phyloP scores from a whole-genome alignment of 2,113 vertebrate species.

The Ellobius talpinus region DNA sequence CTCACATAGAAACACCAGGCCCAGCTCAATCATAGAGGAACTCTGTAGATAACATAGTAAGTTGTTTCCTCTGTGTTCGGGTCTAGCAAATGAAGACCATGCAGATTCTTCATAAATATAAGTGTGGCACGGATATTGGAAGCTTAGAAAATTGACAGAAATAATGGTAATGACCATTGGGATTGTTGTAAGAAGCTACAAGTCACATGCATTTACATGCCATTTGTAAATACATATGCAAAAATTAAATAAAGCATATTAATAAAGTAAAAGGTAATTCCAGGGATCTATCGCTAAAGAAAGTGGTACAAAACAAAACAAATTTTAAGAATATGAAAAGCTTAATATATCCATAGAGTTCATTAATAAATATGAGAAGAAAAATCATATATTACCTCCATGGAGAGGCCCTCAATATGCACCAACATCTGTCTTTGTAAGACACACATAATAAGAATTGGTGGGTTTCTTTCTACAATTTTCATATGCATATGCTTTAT shows the following conservation, averaged over 20 bases:
- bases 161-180: not conserved
- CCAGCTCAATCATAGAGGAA: not conserved
- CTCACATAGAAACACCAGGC: not conserved
- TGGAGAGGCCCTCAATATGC: not conserved
- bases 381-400: not conserved
- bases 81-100: constrained; percentile 1
- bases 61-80: not conserved
- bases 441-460: not conserved
- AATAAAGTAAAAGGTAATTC: constrained; percentile 38
- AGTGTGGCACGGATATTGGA: not conserved
- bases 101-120: not conserved
- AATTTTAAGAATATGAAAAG: not conserved
- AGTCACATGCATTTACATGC: not conserved
- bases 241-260: constrained; percentile 22
- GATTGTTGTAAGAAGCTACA: not conserved
- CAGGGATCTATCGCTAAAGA: not conserved
- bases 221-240: not conserved
- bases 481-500: no score
- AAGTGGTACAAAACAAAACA: not conserved
- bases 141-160: not conserved
- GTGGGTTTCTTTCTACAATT: no score
- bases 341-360: not conserved
- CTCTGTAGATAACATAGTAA: not conserved
- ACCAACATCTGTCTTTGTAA: not conserved
- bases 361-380: not conserved